phyloP scores from a whole-genome alignment of 2,113 vertebrate genomes.

The Grammomys surdaster region DNA sequence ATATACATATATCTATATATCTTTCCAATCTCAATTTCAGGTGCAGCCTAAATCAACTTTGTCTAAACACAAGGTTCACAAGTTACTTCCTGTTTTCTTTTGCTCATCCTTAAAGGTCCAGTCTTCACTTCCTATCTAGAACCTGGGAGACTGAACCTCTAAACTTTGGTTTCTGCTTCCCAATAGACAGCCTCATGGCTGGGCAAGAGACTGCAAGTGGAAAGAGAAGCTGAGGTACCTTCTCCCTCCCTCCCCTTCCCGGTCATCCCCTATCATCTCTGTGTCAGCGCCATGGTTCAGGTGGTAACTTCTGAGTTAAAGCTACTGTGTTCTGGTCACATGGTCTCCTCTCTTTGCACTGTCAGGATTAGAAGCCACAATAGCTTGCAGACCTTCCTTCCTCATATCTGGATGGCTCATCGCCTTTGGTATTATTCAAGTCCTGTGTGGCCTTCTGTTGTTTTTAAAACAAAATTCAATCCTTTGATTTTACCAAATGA shows the following conservation, averaged over 20 bases:
- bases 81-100: background rate
- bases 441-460: too few relatives aligned
- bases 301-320: background rate
- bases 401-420: background rate
- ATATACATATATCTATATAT: background rate
- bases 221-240: background rate
- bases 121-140: background rate
- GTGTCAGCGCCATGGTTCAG: fast-evolving
- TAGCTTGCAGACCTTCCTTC: background rate
- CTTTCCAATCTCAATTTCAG: background rate
- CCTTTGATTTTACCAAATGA: too few relatives aligned
- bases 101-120: background rate
- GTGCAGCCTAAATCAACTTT: background rate
- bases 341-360: background rate
- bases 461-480: too few relatives aligned
- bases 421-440: background rate
- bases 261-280: background rate
- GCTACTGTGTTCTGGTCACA: background rate
- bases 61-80: background rate
- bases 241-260: background rate
- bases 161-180: background rate
- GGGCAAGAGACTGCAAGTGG: background rate
- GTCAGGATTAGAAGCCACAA: background rate
- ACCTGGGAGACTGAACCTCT: background rate
- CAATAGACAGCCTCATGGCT: too few relatives aligned